A percentile compares a stretch with the other conserved stretches of the same genome.
Conservation (phyloP, 2,113 vertebrate species). For the Gila orcuttii region DNA sequence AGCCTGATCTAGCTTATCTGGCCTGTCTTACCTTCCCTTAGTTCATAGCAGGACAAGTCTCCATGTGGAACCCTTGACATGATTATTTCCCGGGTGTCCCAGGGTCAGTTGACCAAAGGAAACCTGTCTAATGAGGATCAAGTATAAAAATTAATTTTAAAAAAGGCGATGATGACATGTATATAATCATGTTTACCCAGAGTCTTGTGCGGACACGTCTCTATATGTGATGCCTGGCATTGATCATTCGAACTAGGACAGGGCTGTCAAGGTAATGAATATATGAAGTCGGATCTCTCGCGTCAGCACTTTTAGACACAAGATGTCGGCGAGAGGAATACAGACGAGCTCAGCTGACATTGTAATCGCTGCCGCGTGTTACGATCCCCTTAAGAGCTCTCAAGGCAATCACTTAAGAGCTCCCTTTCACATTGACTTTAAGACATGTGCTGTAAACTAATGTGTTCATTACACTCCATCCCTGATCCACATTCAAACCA, state of each 20-base stretch:
- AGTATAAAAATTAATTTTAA: not conserved
- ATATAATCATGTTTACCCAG: slow-evolving; percentile 34
- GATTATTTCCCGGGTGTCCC: slow-evolving; percentile 12
- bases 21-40: not conserved
- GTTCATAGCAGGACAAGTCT: slow-evolving; percentile 5
- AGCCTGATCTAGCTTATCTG: not conserved
- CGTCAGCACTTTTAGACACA: slow-evolving; percentile 55
- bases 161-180: not conserved
- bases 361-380: slow-evolving; percentile 47
- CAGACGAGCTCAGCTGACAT: slow-evolving; percentile 50
- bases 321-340: slow-evolving; percentile 40
- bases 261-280: slow-evolving; percentile 58
- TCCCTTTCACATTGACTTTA: slow-evolving; percentile 64
- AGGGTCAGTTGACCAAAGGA: slow-evolving; percentile 41
- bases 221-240: slow-evolving; percentile 39
- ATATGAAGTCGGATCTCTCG: slow-evolving; percentile 47
- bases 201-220: slow-evolving; percentile 48
- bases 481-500: slow-evolving; percentile 73
- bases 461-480: slow-evolving; percentile 74
- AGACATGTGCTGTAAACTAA: slow-evolving; percentile 65
- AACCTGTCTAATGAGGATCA: slow-evolving; percentile 40
- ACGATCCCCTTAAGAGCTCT: slow-evolving; percentile 63
- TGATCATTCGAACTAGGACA: slow-evolving; percentile 47
- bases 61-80: slow-evolving; percentile 3
- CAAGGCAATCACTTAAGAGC: slow-evolving; percentile 65